Evolutionary conservation across 2,797 vertebrate genomes (phyloP).

Genomic region (Rhodeus uyekii): DNA sequence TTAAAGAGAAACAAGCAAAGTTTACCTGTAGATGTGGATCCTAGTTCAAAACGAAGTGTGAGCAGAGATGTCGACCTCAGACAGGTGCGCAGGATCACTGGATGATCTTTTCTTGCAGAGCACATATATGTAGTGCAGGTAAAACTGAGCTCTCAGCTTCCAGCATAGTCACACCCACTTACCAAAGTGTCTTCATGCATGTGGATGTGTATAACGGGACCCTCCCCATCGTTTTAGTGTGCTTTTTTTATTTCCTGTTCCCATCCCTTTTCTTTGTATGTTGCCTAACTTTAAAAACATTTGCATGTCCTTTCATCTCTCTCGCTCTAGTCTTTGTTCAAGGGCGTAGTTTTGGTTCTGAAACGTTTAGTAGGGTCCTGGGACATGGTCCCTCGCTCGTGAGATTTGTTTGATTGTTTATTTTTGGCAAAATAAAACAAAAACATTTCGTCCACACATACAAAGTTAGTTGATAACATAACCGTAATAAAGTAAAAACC

Average conservation of each 20-base stretch:
- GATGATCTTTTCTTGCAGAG: constrained; percentile 53
- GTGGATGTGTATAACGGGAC: constrained; percentile 48
- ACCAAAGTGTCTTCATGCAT: constrained; percentile 44
- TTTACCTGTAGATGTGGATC: constrained; percentile 70
- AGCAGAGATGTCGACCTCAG: constrained; percentile 45
- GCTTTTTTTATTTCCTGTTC: neutral
- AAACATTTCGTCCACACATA: too few relatives aligned
- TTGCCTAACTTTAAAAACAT: neutral
- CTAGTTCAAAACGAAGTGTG: constrained; percentile 59
- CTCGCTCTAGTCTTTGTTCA: neutral
- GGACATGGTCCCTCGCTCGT: neutral
- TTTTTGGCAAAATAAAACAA: neutral
- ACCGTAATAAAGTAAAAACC: neutral
- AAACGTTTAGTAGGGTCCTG: too few relatives aligned
- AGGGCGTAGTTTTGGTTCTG: neutral
- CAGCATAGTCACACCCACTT: constrained; percentile 50
- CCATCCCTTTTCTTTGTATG: constrained; percentile 38
- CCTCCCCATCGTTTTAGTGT: constrained; percentile 14
- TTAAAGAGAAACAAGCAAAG: constrained; percentile 34
- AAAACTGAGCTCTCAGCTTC: constrained; percentile 44
- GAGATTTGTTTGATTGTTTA: neutral
- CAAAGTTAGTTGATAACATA: neutral
- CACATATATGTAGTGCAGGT: constrained; percentile 73
- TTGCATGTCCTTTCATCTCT: neutral
- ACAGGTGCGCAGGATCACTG: constrained; percentile 60